These are phyloP conservation scores for Trochalopteron elliotii DNA, from an alignment of 2,113 vertebrate species.

Conservation along the genomic window DNA sequence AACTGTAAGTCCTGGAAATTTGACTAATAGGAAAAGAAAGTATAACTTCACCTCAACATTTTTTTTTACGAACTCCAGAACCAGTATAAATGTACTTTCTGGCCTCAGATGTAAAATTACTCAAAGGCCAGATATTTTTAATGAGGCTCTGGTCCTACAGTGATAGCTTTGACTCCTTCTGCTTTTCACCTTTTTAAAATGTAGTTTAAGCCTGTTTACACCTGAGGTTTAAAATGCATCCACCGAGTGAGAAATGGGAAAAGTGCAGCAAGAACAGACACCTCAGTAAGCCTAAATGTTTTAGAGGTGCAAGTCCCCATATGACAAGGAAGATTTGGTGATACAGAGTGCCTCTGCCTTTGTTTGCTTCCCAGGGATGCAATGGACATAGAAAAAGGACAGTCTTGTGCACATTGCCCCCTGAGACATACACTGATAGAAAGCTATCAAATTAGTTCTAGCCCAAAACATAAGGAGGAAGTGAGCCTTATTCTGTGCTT, in stretches of 20 bases:
- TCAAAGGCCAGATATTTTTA: background rate
- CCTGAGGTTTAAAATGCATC: background rate
- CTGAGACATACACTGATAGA: background rate
- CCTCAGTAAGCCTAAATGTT: background rate
- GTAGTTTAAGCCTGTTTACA: background rate
- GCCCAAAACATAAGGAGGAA: background rate
- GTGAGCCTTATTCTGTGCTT: background rate
- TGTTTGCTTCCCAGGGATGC: background rate
- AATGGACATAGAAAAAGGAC: background rate
- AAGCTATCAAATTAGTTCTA: background rate
- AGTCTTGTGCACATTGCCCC: background rate
- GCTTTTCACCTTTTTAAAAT: background rate
- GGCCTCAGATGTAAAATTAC: background rate
- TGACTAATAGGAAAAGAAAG: background rate
- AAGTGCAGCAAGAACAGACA: background rate
- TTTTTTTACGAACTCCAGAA: background rate
- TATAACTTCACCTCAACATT: background rate
- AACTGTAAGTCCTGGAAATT: background rate
- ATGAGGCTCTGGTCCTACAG: fast-evolving
- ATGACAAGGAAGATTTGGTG: fast-evolving
- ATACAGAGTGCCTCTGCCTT: background rate
- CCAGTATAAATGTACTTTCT: background rate
- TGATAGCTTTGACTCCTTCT: background rate
- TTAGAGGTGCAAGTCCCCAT: background rate
- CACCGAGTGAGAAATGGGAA: background rate